A percentile compares a stretch with the other conserved stretches of the same genome.
Evolutionary conservation across 2,888 invertebrate species (phyloP).

Genomic region (Pecten maximus): DNA sequence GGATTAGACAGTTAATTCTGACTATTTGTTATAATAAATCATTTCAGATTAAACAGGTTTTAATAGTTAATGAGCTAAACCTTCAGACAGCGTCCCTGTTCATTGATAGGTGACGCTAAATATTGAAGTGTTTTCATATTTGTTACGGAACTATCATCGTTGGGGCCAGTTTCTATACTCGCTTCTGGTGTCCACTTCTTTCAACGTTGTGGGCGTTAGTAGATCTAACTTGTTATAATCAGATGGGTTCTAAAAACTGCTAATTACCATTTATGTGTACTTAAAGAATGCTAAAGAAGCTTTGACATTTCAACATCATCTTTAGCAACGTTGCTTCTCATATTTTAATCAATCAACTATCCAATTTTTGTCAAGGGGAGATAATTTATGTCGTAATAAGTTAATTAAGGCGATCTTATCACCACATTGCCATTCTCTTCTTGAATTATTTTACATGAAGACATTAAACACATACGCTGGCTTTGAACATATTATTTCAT

Average conservation of each 20-base stretch:
- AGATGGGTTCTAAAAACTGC: background rate
- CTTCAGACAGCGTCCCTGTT: too few relatives aligned
- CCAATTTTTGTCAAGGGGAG: background rate
- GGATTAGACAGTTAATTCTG: too few relatives aligned
- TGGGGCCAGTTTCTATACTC: too few relatives aligned
- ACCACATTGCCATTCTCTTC: background rate
- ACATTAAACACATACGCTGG: background rate
- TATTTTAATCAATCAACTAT: constrained; percentile 28
- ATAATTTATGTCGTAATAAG: background rate
- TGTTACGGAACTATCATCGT: too few relatives aligned
- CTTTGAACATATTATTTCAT: background rate
- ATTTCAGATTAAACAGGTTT: too few relatives aligned
- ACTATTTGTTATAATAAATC: too few relatives aligned
- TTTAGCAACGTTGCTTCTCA: background rate
- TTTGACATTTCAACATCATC: background rate
- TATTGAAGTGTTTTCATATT: too few relatives aligned
- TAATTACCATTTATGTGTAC: background rate
- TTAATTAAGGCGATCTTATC: background rate
- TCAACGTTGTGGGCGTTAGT: background rate
- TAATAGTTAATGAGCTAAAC: too few relatives aligned
- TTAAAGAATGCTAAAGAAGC: background rate
- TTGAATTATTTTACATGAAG: background rate
- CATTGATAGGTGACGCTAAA: too few relatives aligned
- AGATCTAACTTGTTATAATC: background rate
- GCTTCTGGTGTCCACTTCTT: too few relatives aligned